Base-by-base conservation (phyloP, 2,797 vertebrate species). In the Nannoperca obscura region DNA sequence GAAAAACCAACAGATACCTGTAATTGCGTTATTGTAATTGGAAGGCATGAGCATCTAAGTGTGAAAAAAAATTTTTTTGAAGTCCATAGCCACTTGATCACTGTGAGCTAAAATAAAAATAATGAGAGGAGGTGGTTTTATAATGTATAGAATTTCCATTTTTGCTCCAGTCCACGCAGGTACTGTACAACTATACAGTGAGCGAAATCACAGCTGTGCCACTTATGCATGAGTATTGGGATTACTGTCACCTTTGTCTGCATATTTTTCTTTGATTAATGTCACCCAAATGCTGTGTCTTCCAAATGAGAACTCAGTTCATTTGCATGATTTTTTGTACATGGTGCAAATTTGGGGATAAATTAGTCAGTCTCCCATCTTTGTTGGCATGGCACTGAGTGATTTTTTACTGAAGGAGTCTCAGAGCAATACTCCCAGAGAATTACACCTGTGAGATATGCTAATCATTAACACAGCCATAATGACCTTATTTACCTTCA, bases 301-400 rank as follows among this genome's bases (percentile, higher is more conserved):
- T 95, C 93, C 93, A 94, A 94, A 95, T 88, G 92, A 93, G 93
- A 90, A 91, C 86, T 84, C 57, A 38, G 91, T 95, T 95, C 93
- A 96, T 96, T 96, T 96, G 95, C 95, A 96, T 96, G 95, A 96
- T 96, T 96, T 96, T 95, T 95, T 95, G 93, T 95, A 94, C 93
- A 92, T 94, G 90, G 93, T 94, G 92, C 92, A 95, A 95, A 94
- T 94, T 94, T 95, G 84, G 89, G 92, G 92, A 94, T 95, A 95
- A 95, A 96, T 96, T 95, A 95, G 94, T 89, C 87, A 81, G 88
- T 90, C 89, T 94, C 88, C 90, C 86, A 92, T 94, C 93, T 94
- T 94, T 94, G 94, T 94, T 93, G 90, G 91, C 93, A 86, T 87
- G 91, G 93, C 90, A 90, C 91, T 90, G 92, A 94, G 91, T 93